Evolutionary conservation across 2,888 invertebrate species (phyloP).

Genomic region (Ceraclea dissimilis): DNA sequence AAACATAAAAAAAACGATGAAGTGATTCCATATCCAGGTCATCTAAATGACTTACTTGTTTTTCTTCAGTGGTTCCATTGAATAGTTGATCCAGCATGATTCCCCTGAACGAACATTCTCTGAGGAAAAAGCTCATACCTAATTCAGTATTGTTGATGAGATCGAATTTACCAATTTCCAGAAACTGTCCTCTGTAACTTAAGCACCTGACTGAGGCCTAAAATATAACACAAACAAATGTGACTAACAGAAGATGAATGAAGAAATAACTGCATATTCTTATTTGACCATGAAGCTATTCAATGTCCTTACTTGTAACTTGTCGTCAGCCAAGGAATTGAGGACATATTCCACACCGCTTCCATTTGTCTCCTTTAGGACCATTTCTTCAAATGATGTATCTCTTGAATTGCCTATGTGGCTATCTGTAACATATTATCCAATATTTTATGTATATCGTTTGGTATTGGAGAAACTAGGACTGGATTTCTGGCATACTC

Average conservation of each 20-base stretch:
- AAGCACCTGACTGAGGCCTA: constrained; percentile 49
- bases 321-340: constrained; percentile 90
- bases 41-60: too few relatives aligned
- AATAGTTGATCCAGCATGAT: constrained; percentile 48
- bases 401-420: constrained; percentile 86
- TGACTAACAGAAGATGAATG: too few relatives aligned
- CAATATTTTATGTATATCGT: too few relatives aligned
- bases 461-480: too few relatives aligned
- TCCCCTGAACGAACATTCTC: constrained; percentile 50
- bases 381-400: constrained; percentile 78
- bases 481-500: too few relatives aligned
- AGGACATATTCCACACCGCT: constrained; percentile 86
- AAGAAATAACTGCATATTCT: too few relatives aligned
- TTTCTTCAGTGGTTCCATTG: constrained; percentile 37
- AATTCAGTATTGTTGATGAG: constrained; percentile 59
- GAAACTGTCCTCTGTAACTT: constrained; percentile 56
- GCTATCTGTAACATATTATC: constrained; percentile 40
- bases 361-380: constrained; percentile 72
- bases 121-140: constrained; percentile 62
- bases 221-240: background rate
- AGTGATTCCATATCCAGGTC: too few relatives aligned
- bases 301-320: constrained; percentile 65
- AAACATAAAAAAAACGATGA: too few relatives aligned
- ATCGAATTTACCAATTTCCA: constrained; percentile 76
- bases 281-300: too few relatives aligned